Evolutionary conservation across 1,140 invertebrate species (phyloP).

Genomic region (Trichogramma pretiosum): DNA sequence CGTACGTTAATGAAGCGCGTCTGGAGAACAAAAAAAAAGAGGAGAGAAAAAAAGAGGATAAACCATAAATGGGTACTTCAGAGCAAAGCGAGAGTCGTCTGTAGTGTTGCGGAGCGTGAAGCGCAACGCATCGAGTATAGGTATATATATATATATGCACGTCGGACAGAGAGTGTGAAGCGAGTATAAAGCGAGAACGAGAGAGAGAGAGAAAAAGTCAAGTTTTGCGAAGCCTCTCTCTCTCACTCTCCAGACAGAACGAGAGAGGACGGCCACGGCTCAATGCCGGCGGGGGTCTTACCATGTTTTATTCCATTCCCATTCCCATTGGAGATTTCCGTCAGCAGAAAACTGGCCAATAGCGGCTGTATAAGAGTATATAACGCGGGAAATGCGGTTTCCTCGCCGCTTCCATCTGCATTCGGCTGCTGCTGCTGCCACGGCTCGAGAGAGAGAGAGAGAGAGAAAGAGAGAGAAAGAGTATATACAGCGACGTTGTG

Average conservation of each 20-base stretch:
- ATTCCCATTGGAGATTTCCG: constrained; percentile 10
- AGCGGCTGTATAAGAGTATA: no score
- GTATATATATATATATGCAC: no score
- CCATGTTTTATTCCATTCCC: constrained; percentile 12
- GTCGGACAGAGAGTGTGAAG: no score
- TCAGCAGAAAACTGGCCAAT: constrained; percentile 6
- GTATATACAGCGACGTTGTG: no score
- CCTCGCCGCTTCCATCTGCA: constrained; percentile 2
- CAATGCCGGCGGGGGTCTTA: background rate
- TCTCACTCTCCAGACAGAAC: no score
- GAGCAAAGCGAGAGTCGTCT: no score
- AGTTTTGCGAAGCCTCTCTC: constrained; percentile 1
- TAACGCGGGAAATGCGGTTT: constrained; percentile 11
- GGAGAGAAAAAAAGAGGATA: background rate
- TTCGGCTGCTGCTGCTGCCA: background rate
- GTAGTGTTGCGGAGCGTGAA: no score
- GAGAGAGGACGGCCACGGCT: background rate
- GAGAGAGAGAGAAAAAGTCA: constrained; percentile 5
- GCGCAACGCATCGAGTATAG: no score
- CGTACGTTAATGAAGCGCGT: no score
- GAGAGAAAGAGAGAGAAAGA: no score
- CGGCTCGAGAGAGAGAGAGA: background rate
- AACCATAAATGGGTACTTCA: no score
- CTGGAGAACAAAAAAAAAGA: background rate
- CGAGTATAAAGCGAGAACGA: no score